Evolutionary conservation across 2,797 vertebrate species (phyloP), one percentile per base, ranked within the genome.

Genomic region (Bufotes viridis): DNA sequence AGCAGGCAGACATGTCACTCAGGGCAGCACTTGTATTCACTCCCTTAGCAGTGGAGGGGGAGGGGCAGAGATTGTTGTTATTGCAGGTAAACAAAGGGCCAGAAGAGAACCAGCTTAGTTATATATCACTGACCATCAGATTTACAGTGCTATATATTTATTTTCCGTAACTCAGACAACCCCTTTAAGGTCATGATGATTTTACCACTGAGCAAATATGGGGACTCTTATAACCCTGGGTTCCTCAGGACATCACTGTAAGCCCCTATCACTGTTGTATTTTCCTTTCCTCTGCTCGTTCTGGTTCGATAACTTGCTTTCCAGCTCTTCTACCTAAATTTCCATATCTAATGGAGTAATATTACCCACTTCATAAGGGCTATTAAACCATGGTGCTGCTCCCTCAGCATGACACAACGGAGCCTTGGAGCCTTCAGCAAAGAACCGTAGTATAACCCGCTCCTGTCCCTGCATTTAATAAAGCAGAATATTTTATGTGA

Each of bases 291-390:
- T 58, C 18, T 61, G 2, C 58, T 20, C 63, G 18, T 67, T 81
- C 34, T 81, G 20, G 22, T 60, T 14, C 67, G 20, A 51, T 51
- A 29, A 6, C 22, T 18, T 65, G 13, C 11, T 67, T 15, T 67
- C 26, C 13, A 13, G 17, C 75, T 34, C 22, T 63, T 63, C 26
- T 63, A 60, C 34, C n/a, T 34, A 60, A 63, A 29, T 81, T 60
- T 29, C 58, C 58, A 60, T 42, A 34, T 81, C 78, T 81, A 61
- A 81, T 58, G 22, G 29, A 63, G 63, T 63, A 81, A 81, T 6
- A 81, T 81, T 63, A 22, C 75, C 51, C 79, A 81, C 79, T 81
- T 63, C 26, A 42, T 34, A 81, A 63, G 22, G 79, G 57, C 79
- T 13, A 29, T 34, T 29, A 63, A 42, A 81, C 57, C 60, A 22